phyloP scores from a whole-genome alignment of 2,888 invertebrate genomes.

The Merodon equestris region DNA sequence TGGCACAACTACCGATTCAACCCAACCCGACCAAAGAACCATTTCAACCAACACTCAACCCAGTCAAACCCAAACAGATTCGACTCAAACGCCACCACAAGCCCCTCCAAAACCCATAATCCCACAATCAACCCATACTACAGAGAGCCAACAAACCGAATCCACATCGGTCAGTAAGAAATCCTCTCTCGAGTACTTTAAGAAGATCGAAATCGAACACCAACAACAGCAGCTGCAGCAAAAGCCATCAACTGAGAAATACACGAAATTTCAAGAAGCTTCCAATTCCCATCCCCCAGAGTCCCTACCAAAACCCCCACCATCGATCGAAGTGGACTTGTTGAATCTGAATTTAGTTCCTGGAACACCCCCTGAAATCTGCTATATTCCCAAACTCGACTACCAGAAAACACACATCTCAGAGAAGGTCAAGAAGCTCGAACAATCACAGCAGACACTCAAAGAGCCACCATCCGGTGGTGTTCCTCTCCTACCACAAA shows the following conservation, averaged over 20 bases:
- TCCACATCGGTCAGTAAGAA: constrained; percentile 83
- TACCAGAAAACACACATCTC: constrained; percentile 80
- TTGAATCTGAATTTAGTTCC: constrained; percentile 81
- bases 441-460: constrained; percentile 80
- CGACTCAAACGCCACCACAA: constrained; percentile 74
- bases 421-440: constrained; percentile 82
- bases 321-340: constrained; percentile 74
- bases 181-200: constrained; percentile 84
- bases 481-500: constrained; percentile 80
- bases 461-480: constrained; percentile 82
- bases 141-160: constrained; percentile 75
- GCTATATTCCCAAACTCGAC: constrained; percentile 81
- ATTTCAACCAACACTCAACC: constrained; percentile 71
- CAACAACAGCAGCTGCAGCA: constrained; percentile 53
- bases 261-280: constrained; percentile 78
- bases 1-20: constrained; percentile 51
- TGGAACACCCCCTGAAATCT: constrained; percentile 86
- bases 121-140: constrained; percentile 54
- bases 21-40: constrained; percentile 44
- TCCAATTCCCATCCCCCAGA: constrained; percentile 26
- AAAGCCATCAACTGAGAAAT: constrained; percentile 76
- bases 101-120: constrained; percentile 74
- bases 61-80: constrained; percentile 70
- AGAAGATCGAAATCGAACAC: constrained; percentile 80
- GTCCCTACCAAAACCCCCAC: constrained; percentile 12